Evolutionary conservation across 1,140 invertebrate genomes (phyloP).

Genomic region (Temnothorax nylanderi): DNA sequence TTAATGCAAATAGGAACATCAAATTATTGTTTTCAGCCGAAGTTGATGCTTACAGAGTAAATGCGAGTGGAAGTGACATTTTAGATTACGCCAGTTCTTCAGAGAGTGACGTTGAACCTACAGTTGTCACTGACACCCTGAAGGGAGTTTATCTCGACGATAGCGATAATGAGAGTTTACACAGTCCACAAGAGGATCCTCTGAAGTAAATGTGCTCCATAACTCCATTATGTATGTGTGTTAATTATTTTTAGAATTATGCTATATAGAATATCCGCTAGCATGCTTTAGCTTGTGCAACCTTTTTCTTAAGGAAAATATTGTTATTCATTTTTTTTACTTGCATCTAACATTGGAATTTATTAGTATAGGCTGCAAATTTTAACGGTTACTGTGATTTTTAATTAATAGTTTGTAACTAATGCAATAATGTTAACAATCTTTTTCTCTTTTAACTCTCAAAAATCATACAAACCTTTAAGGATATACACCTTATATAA

Average conservation of each 20-base stretch:
- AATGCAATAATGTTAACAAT: neutral
- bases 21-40: slow-evolving; percentile 83
- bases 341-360: neutral
- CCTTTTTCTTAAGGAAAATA: neutral
- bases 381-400: neutral
- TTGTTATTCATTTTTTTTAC: neutral
- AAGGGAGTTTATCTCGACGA: slow-evolving; percentile 89
- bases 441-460: neutral
- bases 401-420: neutral
- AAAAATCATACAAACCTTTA: neutral
- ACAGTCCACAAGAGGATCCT: slow-evolving; percentile 92
- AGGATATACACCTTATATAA: neutral
- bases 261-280: slow-evolving; percentile 68
- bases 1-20: neutral
- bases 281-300: slow-evolving; percentile 78
- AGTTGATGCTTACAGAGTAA: slow-evolving; percentile 87
- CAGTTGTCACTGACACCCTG: slow-evolving; percentile 89
- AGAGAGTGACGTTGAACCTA: slow-evolving; percentile 90
- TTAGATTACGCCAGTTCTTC: slow-evolving; percentile 91
- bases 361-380: neutral
- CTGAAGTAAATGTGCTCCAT: slow-evolving; percentile 88
- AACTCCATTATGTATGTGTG: neutral
- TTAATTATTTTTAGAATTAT: slow-evolving; percentile 8
- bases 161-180: slow-evolving; percentile 91
- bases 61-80: slow-evolving; percentile 86